Base-by-base conservation (phyloP, 2,797 vertebrate genomes). In the Enteromius thamalakanensis region DNA sequence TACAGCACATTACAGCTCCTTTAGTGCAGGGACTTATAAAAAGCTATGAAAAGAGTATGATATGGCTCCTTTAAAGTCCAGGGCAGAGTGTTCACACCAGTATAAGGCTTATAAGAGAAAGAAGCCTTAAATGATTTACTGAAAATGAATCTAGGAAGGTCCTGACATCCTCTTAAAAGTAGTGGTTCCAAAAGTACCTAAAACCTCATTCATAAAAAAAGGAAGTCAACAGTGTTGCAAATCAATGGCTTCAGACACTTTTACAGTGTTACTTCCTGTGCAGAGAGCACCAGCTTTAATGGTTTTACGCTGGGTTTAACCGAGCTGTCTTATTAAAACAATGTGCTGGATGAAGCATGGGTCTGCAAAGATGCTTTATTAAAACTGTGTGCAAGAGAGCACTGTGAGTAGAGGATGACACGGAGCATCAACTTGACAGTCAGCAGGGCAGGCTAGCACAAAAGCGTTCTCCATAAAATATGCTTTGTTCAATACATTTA, bases 401-500 rank as follows among this genome's bases (percentile, higher is more conserved):
- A 53, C 70, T 12, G 70, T 34, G 47, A 15, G 9, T 51, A 70
- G 10, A 58, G 15, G 17, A 12, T 53, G 64, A 79, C 32, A 47
- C 32, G 37, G 58, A 26, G 77, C 8, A 68, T 68, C 34, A 80
- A 26, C 51, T 37, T 37, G 32, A 58, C 51, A 76, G 51, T 40
- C 32, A 55, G 51, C n/a, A 26, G 12, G 47, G 21, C 49, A 19
- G 42, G 15, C 19, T 45, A 71, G 19, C 49, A 45, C 49, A 55
- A 10, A 42, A 29, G 40, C 4, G 8, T 71, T 71, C 68, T 47
- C 26, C 8, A 81, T 45, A 62, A 71, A 81, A 70, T 42, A 71
- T 17, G 23, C 53, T 62, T 80, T 60, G 23, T 74, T 80, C 60
- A 67, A 75, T 75, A 80, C 62, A 68, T 75, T 75, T 79, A 40